Percentiles rank a stretch among this genome's conserved stretches.
phyloP scores from a whole-genome alignment of 2,888 invertebrate species.

The Heliconius ismenius region DNA sequence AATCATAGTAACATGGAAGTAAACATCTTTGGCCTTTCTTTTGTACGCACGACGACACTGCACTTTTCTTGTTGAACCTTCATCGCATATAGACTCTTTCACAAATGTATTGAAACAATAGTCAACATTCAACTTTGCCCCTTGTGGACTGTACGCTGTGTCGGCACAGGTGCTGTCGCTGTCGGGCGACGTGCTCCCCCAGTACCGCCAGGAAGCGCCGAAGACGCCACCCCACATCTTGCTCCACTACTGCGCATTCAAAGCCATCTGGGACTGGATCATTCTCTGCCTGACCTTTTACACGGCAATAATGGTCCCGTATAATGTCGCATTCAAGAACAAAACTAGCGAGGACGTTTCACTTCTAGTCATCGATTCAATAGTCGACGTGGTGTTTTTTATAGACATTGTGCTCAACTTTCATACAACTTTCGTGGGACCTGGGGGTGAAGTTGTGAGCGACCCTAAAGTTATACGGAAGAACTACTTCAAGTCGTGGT shows the following conservation, averaged over 20 bases:
- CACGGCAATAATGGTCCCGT: constrained; percentile 99
- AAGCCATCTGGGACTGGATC: constrained; percentile 99
- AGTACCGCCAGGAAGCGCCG: constrained; percentile 99
- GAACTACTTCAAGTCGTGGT: constrained; percentile 99
- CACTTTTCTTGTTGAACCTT: background rate
- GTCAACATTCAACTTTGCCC: background rate
- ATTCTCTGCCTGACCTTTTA: constrained; percentile 99
- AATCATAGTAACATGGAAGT: background rate
- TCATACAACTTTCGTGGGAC: constrained; percentile 99
- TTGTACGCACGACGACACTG: background rate
- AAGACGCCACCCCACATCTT: constrained; percentile 99
- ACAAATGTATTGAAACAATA: background rate
- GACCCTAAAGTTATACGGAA: constrained; percentile 98
- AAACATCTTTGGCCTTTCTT: background rate
- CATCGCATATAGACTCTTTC: background rate
- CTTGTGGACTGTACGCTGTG: constrained; percentile 2
- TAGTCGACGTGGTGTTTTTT: constrained; percentile 99
- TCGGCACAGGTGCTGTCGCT: constrained; percentile 89
- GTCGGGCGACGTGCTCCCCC: constrained; percentile 98
- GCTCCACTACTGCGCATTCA: constrained; percentile 99
- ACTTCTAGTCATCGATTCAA: constrained; percentile 96
- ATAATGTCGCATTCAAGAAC: constrained; percentile 99
- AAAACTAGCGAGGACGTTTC: constrained; percentile 98
- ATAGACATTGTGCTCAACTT: constrained; percentile 99
- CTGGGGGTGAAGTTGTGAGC: constrained; percentile 97